Base-by-base conservation (phyloP, 1,140 invertebrate genomes). In the Euura lappo region DNA sequence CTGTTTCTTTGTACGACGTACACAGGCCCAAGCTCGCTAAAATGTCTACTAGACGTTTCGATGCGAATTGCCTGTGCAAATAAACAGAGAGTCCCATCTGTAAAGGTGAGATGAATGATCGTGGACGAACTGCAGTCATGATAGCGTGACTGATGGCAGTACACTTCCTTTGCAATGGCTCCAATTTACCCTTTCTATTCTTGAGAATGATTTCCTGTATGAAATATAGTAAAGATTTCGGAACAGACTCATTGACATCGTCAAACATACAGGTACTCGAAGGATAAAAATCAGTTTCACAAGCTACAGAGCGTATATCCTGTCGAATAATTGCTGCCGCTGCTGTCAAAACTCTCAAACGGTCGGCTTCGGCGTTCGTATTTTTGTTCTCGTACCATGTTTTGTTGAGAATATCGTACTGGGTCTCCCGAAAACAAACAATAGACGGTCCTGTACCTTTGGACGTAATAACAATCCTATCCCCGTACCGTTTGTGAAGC, bases 401-500 rank as follows among this genome's bases (percentile, higher is more conserved):
- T 71, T 79, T 72, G 68, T 74, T 68, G 46, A 78, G 47, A 67
- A 77, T 79, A 73, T 78, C 77, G 44, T 73, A 44, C 60, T 74
- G 71, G 64, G 73, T 67, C 69, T 80, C 75, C 71, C 73, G 70
- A 64, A 80, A 80, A 79, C 74, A 81, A 71, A 79, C 74, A 3
- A 82, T 77, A 44, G 76, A 75, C 51, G 73, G 74, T 65, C 79
- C 68, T 73, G 79, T 79, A 71, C 78, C 76, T 78, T 83, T 81
- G 71, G 72, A 81, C 72, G 80, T 81, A 74, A 85, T 85, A 77
- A 83, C 74, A 73, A 82, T 83, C 76, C 81, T 75, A 76, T 74
- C 79, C 75, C 76, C 77, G 78, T 82, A 83, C 72, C 78, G 79
- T 75, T 83, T 72, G 76, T 79, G 75, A 75, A 84, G 70, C 80